phyloP scores from a whole-genome alignment of 2,113 vertebrate genomes.

The Rutilus rutilus region DNA sequence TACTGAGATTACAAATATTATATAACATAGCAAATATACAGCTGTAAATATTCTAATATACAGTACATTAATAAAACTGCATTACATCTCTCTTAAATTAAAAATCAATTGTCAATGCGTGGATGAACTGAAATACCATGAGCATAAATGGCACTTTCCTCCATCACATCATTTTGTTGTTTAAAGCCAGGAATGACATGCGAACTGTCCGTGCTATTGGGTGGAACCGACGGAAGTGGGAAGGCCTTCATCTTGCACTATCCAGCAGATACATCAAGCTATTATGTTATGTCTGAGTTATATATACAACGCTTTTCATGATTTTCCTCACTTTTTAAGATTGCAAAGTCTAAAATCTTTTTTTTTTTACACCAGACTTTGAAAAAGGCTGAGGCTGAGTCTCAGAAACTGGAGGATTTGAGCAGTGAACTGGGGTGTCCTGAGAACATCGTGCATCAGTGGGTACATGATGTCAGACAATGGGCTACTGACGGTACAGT shows the following conservation, averaged over 20 bases:
- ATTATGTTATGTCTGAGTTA: not conserved
- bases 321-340: not conserved
- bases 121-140: not conserved
- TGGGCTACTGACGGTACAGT: constrained; percentile 13
- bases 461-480: constrained; percentile 27
- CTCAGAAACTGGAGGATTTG: constrained; percentile 2
- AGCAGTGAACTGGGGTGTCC: constrained; percentile 6
- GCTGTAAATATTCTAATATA: not conserved
- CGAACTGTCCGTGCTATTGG: constrained; percentile 34
- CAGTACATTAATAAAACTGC: not conserved
- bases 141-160: not conserved
- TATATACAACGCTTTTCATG: not conserved
- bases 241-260: constrained; percentile 4
- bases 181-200: constrained; percentile 28
- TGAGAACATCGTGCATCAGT: not conserved
- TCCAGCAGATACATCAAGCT: not conserved
- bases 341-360: not conserved
- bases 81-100: not conserved
- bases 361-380: no score
- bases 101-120: not conserved
- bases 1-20: not conserved
- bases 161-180: constrained; percentile 1
- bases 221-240: constrained; percentile 20
- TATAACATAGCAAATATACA: not conserved
- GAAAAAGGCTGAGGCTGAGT: not conserved